Evolutionary conservation across 2,113 vertebrate species (phyloP), one percentile per base, ranked within the genome.

Genomic region (Eudyptes chrysolophus): DNA sequence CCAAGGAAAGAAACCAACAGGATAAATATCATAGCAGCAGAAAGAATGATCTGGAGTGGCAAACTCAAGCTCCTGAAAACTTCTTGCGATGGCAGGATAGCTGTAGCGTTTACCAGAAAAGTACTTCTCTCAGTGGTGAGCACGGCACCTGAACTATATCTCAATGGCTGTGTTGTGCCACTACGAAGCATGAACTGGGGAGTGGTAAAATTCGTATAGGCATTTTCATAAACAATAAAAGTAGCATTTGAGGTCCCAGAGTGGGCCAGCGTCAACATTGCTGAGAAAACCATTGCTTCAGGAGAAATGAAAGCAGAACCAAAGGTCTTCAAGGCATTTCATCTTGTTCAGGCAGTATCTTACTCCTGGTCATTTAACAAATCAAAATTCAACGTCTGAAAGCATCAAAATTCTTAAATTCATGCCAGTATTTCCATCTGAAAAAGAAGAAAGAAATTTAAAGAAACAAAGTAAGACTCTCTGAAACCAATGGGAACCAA

Each of bases 31-130:
- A 99, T 99, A 77, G 98, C 92, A 76, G 98, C 96, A 91, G 99
- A 99, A 90, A 99, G 99, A 96, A 99, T 98, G 72, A 99, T 98
- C 98, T 99, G 99, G 64, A 99, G 98, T 57, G 99, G 98, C 74
- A 99, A 95, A 97, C 97, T 97, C 57, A 99, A 94, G 84, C 99
- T 98, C 77, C 93, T 98, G 87, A 96, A 97, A 95, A 87, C 96
- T 91, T 98, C 97, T 80, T 97, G 98, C 6, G 98, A 72, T 42
- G 97, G 95, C 26, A 96, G 94, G 7, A 98, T 76, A 34, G 98
- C 92, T 62, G 98, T 98, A 74, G 94, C 69, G 25, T 97, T 98
- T 89, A 97, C 93, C 40, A 95, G 91, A 54, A 98, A 92, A 46
- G 96, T 97, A 91, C 76, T 91, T 95, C 96, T 98, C 76, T 97